A percentile compares a stretch with the other conserved stretches of the same genome.
Evolutionary conservation across 1,140 invertebrate species (phyloP).

Genomic region (Diorhabda elongata): DNA sequence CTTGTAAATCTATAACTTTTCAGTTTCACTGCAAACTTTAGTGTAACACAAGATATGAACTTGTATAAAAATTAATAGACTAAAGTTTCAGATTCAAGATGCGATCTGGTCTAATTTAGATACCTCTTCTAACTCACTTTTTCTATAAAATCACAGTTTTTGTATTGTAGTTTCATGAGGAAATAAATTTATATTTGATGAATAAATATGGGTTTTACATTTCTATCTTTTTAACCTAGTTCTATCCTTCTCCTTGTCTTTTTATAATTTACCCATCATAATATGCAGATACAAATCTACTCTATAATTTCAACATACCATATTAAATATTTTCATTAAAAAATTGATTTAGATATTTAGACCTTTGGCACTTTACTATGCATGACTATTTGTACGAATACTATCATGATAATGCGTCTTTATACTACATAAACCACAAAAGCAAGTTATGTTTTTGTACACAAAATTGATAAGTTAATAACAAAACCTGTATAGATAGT

Average conservation of each 20-base stretch:
- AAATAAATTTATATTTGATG: conserved; percentile 17
- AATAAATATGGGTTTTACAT: background rate
- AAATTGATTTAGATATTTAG: too few relatives aligned
- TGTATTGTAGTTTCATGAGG: conserved; percentile 14
- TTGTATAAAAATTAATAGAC: conserved; percentile 8
- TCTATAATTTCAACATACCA: too few relatives aligned
- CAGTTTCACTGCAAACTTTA: background rate
- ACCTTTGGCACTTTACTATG: too few relatives aligned
- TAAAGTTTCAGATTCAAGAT: background rate
- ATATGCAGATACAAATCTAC: too few relatives aligned
- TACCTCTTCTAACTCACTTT: conserved; percentile 9
- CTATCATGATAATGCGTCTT: too few relatives aligned
- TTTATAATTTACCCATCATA: too few relatives aligned
- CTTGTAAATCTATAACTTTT: background rate
- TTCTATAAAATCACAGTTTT: conserved; percentile 15
- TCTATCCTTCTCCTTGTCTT: too few relatives aligned
- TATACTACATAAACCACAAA: background rate
- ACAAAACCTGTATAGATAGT: too few relatives aligned
- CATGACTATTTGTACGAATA: too few relatives aligned
- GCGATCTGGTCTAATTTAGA: background rate
- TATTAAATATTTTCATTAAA: too few relatives aligned
- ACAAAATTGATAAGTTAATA: background rate
- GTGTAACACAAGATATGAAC: conserved; percentile 1
- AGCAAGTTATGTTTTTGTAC: conserved; percentile 1
- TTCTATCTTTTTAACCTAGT: background rate